A percentile compares a stretch with the other conserved stretches of the same genome.
These are phyloP conservation scores for Ryuthela nishihirai DNA, from an alignment of 2,888 invertebrate species.

Conservation along the genomic window DNA sequence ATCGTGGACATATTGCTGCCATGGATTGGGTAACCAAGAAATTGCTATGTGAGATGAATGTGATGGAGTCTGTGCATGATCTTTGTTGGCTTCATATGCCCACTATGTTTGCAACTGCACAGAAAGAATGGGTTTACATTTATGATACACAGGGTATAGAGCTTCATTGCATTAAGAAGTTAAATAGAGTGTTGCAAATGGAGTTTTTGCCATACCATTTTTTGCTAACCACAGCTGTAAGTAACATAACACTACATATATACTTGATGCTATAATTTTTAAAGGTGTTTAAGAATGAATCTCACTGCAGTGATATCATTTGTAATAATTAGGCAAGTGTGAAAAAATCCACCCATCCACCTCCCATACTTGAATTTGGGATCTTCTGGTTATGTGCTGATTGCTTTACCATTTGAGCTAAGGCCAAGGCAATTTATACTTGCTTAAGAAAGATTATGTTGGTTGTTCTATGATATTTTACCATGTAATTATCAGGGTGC, in stretches of 20 bases:
- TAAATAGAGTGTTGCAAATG: constrained; percentile 73
- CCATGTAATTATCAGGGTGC: too few relatives aligned
- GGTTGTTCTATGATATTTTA: too few relatives aligned
- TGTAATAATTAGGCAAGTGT: too few relatives aligned
- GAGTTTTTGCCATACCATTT: constrained; percentile 98
- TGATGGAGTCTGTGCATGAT: constrained; percentile 92
- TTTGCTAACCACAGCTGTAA: constrained; percentile 76
- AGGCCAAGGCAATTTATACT: too few relatives aligned
- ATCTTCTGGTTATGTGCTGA: too few relatives aligned
- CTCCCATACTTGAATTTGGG: too few relatives aligned
- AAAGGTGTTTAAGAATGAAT: too few relatives aligned
- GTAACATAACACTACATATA: constrained; percentile 48
- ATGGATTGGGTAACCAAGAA: constrained; percentile 97
- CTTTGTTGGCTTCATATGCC: constrained; percentile 72
- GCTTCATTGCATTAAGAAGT: constrained; percentile 85
- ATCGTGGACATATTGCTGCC: constrained; percentile 87
- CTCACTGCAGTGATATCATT: too few relatives aligned
- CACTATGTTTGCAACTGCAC: constrained; percentile 96
- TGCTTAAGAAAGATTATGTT: too few relatives aligned
- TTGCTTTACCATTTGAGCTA: too few relatives aligned
- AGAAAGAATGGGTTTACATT: constrained; percentile 92
- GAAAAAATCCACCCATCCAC: too few relatives aligned
- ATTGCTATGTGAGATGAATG: constrained; percentile 91
- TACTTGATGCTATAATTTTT: not conserved
- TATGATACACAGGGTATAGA: constrained; percentile 98